Percentiles rank a stretch among this genome's conserved stretches.
Conservation (phyloP, 2,888 invertebrate genomes). For the Apodemia duryi region DNA sequence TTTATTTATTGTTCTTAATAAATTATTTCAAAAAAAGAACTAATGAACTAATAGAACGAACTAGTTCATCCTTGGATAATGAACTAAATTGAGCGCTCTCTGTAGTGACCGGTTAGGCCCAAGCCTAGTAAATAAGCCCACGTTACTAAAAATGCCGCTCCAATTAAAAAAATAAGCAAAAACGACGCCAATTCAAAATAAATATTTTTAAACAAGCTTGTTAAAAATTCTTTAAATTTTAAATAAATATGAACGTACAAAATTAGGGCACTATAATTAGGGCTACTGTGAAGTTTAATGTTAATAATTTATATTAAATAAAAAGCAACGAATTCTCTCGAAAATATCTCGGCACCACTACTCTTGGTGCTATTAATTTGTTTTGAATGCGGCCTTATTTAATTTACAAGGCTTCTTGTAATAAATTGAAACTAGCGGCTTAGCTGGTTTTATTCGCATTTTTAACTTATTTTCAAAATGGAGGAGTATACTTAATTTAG, state of each 20-base stretch:
- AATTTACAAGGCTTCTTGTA: constrained; percentile 1
- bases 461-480: not conserved
- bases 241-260: constrained; percentile 1
- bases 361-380: not conserved
- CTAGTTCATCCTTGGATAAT: too few species aligned
- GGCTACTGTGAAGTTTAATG: not conserved
- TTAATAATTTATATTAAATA: constrained; percentile 13
- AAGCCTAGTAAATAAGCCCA: too few species aligned
- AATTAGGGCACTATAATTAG: constrained; percentile 14
- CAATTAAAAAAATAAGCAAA: not conserved
- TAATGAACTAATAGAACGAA: too few species aligned
- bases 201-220: not conserved
- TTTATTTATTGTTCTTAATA: too few species aligned
- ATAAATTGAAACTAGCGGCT: not conserved
- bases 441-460: not conserved
- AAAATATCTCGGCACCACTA: not conserved
- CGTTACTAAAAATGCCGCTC: not conserved
- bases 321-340: constrained; percentile 13
- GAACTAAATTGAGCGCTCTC: too few species aligned
- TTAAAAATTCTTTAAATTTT: constrained; percentile 7
- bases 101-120: too few species aligned
- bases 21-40: too few species aligned
- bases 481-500: too few species aligned
- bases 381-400: constrained; percentile 1
- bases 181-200: not conserved